Conservation (phyloP, 2,888 invertebrate species). For the Erannis defoliaria region DNA sequence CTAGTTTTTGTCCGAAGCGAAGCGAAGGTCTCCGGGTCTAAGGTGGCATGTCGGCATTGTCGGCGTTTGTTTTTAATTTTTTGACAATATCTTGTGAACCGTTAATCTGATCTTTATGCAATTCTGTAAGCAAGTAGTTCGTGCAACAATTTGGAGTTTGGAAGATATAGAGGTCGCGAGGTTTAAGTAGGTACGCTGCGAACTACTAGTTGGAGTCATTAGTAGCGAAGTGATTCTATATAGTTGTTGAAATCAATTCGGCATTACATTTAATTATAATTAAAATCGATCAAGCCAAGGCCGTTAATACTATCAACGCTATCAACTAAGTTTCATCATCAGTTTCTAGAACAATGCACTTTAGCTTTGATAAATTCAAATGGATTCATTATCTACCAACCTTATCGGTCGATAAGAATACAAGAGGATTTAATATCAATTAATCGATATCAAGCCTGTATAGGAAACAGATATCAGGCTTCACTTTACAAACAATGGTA, state of each 20-base stretch:
- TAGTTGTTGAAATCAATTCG: background rate
- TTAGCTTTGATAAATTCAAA: constrained; percentile 14
- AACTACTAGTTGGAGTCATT: background rate
- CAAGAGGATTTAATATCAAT: constrained; percentile 36
- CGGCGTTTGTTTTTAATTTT: too few relatives aligned
- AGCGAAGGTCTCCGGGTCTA: too few relatives aligned
- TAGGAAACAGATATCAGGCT: constrained; percentile 46
- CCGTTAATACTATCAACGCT: background rate
- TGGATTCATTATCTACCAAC: constrained; percentile 36
- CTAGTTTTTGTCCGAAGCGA: background rate
- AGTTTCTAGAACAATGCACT: constrained; percentile 29
- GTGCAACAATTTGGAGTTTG: too few relatives aligned
- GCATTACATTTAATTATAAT: background rate
- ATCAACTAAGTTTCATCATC: constrained; percentile 20
- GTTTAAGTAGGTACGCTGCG: too few relatives aligned
- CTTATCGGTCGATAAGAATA: constrained; percentile 37
- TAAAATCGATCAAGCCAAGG: constrained; percentile 4
- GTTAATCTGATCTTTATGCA: too few relatives aligned
- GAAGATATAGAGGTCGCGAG: too few relatives aligned
- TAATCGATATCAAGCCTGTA: constrained; percentile 37
- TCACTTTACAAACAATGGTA: constrained; percentile 52
- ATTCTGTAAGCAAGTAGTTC: too few relatives aligned
- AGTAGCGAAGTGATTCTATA: background rate
- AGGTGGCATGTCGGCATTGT: too few relatives aligned
- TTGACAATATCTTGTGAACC: too few relatives aligned